These are phyloP conservation scores for Leptinotarsa juncta DNA, from an alignment of 2,888 invertebrate genomes.

Conservation along the genomic window DNA sequence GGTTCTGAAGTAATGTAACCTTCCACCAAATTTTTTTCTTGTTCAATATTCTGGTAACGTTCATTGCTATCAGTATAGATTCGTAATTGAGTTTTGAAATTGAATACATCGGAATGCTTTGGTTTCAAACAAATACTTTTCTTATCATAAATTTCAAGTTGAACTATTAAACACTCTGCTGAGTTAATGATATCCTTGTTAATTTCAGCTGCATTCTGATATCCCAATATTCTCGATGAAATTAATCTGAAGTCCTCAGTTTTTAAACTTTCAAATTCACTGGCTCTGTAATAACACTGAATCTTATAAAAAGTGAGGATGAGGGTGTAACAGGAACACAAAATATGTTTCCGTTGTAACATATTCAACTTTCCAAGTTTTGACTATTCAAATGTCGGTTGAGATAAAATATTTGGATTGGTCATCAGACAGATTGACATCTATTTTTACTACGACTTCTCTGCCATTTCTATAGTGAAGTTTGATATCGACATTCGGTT, in stretches of 20 bases:
- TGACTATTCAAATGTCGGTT: too few species aligned
- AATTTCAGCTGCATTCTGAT: slow-evolving; percentile 6
- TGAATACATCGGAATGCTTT: slow-evolving; percentile 28
- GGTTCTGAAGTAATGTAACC: slow-evolving; percentile 35
- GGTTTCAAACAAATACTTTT: slow-evolving; percentile 28
- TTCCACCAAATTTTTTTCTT: slow-evolving; percentile 27
- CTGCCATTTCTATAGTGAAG: too few species aligned
- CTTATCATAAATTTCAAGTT: not conserved
- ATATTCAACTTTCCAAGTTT: too few species aligned
- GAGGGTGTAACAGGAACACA: too few species aligned
- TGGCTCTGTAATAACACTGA: not conserved
- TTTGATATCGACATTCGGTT: too few species aligned
- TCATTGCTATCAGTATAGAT: slow-evolving; percentile 29
- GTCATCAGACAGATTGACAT: too few species aligned
- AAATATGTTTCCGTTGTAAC: too few species aligned
- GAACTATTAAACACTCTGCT: slow-evolving; percentile 17
- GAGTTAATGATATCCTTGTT: slow-evolving; percentile 14
- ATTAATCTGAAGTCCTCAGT: slow-evolving; percentile 23
- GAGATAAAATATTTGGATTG: too few species aligned
- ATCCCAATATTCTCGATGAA: slow-evolving; percentile 23
- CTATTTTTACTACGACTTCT: too few species aligned
- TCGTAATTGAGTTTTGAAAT: slow-evolving; percentile 30
- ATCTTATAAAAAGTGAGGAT: not conserved
- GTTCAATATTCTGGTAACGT: not conserved
- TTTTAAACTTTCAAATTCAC: slow-evolving; percentile 20